These are phyloP conservation scores for Gymnocheta viridis DNA, from an alignment of 2,888 invertebrate genomes.

Conservation along the genomic window DNA sequence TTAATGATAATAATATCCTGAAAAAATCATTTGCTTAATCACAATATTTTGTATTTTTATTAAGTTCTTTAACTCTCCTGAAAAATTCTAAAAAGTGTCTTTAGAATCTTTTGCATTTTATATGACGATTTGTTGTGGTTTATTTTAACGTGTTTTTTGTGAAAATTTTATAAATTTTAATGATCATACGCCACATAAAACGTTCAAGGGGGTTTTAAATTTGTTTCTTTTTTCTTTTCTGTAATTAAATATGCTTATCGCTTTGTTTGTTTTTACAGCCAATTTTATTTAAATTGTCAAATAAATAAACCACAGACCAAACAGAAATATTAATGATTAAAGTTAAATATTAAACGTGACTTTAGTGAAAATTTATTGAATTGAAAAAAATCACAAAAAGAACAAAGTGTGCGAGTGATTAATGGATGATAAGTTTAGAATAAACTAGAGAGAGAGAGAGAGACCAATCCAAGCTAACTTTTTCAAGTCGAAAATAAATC, in stretches of 20 bases:
- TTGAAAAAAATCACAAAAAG: too few relatives aligned
- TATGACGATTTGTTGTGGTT: too few relatives aligned
- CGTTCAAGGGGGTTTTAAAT: background rate
- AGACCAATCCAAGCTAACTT: background rate
- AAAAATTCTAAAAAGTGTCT: too few relatives aligned
- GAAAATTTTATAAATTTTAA: background rate
- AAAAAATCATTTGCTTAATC: too few relatives aligned
- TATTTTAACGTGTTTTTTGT: background rate
- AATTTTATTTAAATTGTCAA: slow-evolving; percentile 21
- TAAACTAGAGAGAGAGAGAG: too few relatives aligned
- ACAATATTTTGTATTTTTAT: too few relatives aligned
- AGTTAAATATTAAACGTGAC: slow-evolving; percentile 13
- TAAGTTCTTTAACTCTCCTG: too few relatives aligned
- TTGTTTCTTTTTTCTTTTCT: background rate
- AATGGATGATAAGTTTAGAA: background rate
- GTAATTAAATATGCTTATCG: background rate
- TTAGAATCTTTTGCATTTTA: too few relatives aligned
- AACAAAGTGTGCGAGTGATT: background rate
- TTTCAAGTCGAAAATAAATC: too few relatives aligned
- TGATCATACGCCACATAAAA: background rate
- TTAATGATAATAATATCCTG: too few relatives aligned
- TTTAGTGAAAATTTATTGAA: background rate
- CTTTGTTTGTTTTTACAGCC: background rate
- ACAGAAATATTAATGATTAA: background rate
- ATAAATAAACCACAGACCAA: slow-evolving; percentile 34